Evolutionary conservation across 2,113 vertebrate genomes (phyloP).

Genomic region (Gymnarchus niloticus): DNA sequence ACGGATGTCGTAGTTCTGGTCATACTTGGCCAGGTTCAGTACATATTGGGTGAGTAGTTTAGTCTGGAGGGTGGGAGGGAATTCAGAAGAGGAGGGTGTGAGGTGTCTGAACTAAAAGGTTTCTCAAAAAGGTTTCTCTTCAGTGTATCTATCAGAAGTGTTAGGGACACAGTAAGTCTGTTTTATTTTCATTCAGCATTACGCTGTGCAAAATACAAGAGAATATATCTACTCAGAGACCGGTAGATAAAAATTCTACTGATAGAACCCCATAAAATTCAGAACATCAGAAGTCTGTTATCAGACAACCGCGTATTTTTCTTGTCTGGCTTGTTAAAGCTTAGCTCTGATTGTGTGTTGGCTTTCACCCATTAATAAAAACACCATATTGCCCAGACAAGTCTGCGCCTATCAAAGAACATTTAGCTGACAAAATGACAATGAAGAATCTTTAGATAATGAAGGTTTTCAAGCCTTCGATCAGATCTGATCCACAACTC

Average conservation of each 20-base stretch:
- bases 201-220: not conserved
- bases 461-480: not conserved
- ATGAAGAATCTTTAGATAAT: no score
- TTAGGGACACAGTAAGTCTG: not conserved
- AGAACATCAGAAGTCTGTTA: not conserved
- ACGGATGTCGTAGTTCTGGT: constrained; percentile 96
- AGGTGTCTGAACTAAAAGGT: not conserved
- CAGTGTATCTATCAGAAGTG: not conserved
- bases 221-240: not conserved
- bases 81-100: not conserved
- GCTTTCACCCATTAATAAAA: not conserved
- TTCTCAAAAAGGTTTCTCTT: not conserved
- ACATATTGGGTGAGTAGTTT: constrained; percentile 96
- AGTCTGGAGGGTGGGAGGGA: constrained; percentile 61
- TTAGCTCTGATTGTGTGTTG: not conserved
- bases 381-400: not conserved
- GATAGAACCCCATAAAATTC: not conserved
- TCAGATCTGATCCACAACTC: not conserved
- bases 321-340: not conserved
- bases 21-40: constrained; percentile 94
- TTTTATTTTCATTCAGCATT: not conserved
- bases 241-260: not conserved
- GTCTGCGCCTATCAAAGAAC: not conserved
- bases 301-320: not conserved
- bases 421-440: not conserved